Evolutionary conservation across 1,140 invertebrate genomes (phyloP).

Genomic region (Hyposmocoma kahamanoa): DNA sequence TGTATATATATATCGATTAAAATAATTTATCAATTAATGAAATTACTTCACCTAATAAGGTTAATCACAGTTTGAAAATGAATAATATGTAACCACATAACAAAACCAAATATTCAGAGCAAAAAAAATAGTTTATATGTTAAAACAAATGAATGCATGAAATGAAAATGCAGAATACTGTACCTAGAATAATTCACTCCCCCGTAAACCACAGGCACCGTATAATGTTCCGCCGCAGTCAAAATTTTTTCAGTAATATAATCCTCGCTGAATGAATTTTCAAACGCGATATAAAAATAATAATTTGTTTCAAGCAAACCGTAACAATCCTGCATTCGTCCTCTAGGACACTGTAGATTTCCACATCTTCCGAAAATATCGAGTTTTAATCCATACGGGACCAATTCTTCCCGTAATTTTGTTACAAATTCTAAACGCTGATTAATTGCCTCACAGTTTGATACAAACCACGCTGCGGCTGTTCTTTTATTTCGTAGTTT

Average conservation of each 20-base stretch:
- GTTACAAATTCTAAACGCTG: constrained; percentile 14
- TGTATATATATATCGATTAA: no score
- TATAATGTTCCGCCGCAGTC: constrained; percentile 35
- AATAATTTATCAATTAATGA: no score
- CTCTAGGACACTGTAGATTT: constrained; percentile 29
- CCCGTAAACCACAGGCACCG: constrained; percentile 48
- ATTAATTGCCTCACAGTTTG: constrained; percentile 30
- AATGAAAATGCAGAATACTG: no score
- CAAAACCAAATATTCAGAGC: no score
- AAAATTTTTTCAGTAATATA: constrained; percentile 46
- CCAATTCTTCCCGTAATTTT: constrained; percentile 22
- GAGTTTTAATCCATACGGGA: constrained; percentile 26
- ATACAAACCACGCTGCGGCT: constrained; percentile 48
- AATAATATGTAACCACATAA: no score
- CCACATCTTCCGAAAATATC: constrained; percentile 49
- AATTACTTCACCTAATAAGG: no score
- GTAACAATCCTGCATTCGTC: constrained; percentile 38
- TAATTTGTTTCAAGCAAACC: constrained; percentile 34
- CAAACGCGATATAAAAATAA: constrained; percentile 55
- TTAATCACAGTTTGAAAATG: no score
- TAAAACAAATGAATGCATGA: no score
- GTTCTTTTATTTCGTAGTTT: constrained; percentile 33
- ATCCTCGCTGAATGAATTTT: constrained; percentile 40
- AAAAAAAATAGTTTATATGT: no score
- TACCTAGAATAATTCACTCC: constrained; percentile 63